Percentiles rank a stretch among this genome's conserved stretches.
phyloP scores from a whole-genome alignment of 1,140 invertebrate species.

The Bradynema listronoti region DNA sequence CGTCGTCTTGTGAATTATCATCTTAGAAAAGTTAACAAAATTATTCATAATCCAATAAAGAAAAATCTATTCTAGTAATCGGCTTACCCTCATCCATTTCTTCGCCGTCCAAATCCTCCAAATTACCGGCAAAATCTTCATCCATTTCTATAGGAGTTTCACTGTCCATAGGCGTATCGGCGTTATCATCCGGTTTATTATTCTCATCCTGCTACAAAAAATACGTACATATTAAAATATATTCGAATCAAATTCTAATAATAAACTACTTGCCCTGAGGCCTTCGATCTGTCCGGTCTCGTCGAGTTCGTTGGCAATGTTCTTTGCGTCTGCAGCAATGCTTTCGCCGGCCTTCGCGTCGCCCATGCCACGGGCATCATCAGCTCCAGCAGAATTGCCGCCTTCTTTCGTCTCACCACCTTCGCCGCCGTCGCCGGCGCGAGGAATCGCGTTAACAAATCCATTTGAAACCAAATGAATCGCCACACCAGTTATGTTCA shows the following conservation, averaged over 20 bases:
- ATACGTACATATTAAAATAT: conserved; percentile 12
- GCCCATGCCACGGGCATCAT: conserved; percentile 43
- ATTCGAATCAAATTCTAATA: background rate
- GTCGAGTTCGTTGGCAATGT: conserved; percentile 87
- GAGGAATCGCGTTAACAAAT: conserved; percentile 78
- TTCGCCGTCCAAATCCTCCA: conserved; percentile 52
- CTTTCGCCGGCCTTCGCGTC: conserved; percentile 56
- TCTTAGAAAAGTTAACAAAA: conserved; percentile 8
- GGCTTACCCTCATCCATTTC: conserved; percentile 52
- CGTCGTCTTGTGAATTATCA: conserved; percentile 20
- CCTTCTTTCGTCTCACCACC: conserved; percentile 61
- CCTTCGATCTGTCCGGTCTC: conserved; percentile 72
- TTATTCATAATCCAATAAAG: no score
- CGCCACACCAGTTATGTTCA: conserved; percentile 12
- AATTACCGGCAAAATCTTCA: conserved; percentile 52
- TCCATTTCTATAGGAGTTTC: conserved; percentile 49
- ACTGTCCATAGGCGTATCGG: conserved; percentile 71
- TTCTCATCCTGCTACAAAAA: background rate
- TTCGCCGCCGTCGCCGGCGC: conserved; percentile 64
- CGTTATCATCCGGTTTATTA: no score
- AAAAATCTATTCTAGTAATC: no score
- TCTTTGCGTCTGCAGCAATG: conserved; percentile 65
- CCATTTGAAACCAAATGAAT: conserved; percentile 62
- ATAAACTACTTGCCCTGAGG: conserved; percentile 40
- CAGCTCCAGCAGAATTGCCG: conserved; percentile 39